Evolutionary conservation across 2,888 invertebrate species (phyloP), one percentile per base, ranked within the genome.

Genomic region (Psococerastis gibbosa): DNA sequence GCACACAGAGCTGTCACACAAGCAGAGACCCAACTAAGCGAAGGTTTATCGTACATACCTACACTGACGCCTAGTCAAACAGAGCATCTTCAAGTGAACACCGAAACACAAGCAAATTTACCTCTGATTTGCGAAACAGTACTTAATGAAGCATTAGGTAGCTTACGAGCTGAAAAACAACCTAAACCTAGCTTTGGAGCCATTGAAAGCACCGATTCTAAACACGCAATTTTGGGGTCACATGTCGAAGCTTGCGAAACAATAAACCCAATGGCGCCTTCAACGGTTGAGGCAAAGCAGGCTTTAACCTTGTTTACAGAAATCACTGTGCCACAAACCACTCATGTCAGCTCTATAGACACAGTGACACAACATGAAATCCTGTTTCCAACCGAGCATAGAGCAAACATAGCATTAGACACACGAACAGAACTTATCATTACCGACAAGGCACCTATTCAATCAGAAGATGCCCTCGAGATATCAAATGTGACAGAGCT

Each of bases 301-400:
- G 3, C n/a, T 17, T 23, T 31, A n/a, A 20, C 20, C 13, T 11
- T 42, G 17, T 16, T 23, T 23, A 48, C 49, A 51, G 53, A 56
- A 55, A 54, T 55, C 53, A 57, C 42, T 11, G 42, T 32, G 55
- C 53, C 54, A 54, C 49, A 41, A 34, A 48, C 44, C 46, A 45
- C 31, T 50, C 44, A 35, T 43, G 51, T 43, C 45, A 49, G 50
- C 52, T 22, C 42, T 13, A 13, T 45, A 43, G 45, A 50, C 45
- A 44, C 18, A 46, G 41, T 43, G 11, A n/a, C 31, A 4, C 18
- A 35, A 22, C 17, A 42, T 22, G 22, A 13, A 6, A 17, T 20
- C 16, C 17, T 20, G n/a, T 20, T 13, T 13, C 18, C 20, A 15
- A 38, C 17, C 6, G 5, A 5, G 20, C 35, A 16, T 18, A 22